These are phyloP conservation scores for Nettapus auritus DNA, from an alignment of 2,113 vertebrate species.

Conservation along the genomic window DNA sequence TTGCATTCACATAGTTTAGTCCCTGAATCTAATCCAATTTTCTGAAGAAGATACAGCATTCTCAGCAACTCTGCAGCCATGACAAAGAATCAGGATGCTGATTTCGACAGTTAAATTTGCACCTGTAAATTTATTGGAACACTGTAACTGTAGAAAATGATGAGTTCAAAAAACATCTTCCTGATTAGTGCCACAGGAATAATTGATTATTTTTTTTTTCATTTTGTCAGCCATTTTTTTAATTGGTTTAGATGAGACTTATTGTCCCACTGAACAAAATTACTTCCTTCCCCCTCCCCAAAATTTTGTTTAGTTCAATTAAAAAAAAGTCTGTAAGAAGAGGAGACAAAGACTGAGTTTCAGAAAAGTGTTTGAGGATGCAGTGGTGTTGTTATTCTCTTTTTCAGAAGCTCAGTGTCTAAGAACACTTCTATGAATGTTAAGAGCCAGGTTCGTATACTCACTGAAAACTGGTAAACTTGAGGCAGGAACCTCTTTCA, in stretches of 20 bases:
- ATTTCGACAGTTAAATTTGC: conserved; percentile 23
- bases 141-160: neutral
- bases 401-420: neutral
- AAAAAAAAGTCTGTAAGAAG: neutral
- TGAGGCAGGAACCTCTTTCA: neutral
- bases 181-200: neutral
- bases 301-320: neutral
- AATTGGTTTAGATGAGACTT: neutral
- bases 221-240: neutral
- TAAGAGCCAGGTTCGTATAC: neutral
- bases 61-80: neutral
- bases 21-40: conserved; percentile 1
- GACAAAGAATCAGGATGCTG: neutral
- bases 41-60: neutral
- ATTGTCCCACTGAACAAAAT: neutral
- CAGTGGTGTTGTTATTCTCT: neutral
- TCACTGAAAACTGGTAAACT: neutral
- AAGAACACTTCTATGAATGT: neutral
- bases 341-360: neutral
- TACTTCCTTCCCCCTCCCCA: neutral
- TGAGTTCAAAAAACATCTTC: conserved; percentile 3
- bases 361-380: neutral
- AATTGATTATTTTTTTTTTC: neutral
- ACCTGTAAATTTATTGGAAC: conserved; percentile 15
- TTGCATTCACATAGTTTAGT: neutral